phyloP scores from a whole-genome alignment of 2,888 invertebrate genomes.

The Eupithecia subumbrata region DNA sequence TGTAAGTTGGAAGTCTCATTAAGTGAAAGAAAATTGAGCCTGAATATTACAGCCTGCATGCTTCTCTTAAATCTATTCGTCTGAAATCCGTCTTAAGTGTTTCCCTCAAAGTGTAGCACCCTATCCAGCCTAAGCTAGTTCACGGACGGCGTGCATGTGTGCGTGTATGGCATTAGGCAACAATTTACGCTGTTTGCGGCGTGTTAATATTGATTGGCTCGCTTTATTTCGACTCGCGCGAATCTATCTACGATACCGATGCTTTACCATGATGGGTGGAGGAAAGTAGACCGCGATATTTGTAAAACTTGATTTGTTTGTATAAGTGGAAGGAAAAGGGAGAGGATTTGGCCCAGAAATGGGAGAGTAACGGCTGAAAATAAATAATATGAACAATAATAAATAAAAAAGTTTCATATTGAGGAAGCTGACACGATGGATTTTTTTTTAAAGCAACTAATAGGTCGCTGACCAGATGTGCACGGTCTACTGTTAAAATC shows the following conservation, averaged over 20 bases:
- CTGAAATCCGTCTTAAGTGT: background rate
- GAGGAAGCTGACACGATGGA: background rate
- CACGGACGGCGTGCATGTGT: slow-evolving; percentile 64
- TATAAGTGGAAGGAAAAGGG: background rate
- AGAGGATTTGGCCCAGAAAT: background rate
- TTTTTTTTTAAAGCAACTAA: background rate
- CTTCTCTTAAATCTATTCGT: background rate
- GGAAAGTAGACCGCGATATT: slow-evolving; percentile 41
- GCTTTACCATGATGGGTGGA: slow-evolving; percentile 50
- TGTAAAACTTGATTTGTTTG: slow-evolving; percentile 19
- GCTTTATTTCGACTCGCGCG: slow-evolving; percentile 82
- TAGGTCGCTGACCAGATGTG: background rate
- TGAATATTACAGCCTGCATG: background rate
- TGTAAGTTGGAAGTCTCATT: background rate
- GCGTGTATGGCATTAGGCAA: slow-evolving; percentile 82
- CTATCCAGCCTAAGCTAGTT: slow-evolving; percentile 66
- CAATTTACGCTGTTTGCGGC: slow-evolving; percentile 84
- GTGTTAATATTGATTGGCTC: slow-evolving; percentile 85
- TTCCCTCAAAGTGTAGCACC: slow-evolving; percentile 50
- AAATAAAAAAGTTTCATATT: background rate
- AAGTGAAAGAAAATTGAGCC: background rate
- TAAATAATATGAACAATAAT: background rate
- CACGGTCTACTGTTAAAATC: no score
- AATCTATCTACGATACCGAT: slow-evolving; percentile 76
- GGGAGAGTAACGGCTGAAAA: background rate